Evolutionary conservation across 53 echinoderm and acorn worm species (phyloP).

Genomic region (Stichopus horrens): DNA sequence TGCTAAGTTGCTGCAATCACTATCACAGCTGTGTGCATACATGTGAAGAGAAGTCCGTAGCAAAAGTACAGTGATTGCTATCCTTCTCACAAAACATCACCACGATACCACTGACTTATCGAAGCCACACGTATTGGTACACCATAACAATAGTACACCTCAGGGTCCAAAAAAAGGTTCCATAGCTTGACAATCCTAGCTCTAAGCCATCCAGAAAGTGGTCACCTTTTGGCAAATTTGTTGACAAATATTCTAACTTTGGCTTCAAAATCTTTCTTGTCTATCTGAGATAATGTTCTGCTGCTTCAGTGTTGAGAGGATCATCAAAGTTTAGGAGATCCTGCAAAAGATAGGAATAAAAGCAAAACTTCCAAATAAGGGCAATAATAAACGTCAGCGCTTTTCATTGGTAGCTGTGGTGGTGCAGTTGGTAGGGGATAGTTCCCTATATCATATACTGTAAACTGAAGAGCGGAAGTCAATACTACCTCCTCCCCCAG

Average conservation of each 20-base stretch:
- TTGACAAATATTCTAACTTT: slow-evolving; percentile 82
- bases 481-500: no score
- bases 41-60: not conserved
- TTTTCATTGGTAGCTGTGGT: no score
- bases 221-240: slow-evolving; percentile 77
- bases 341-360: slow-evolving; percentile 43
- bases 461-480: no score
- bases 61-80: not conserved
- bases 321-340: slow-evolving; percentile 98
- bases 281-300: slow-evolving; percentile 89
- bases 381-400: not conserved
- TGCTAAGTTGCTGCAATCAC: not conserved
- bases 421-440: no score
- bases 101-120: not conserved
- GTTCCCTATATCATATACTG: no score
- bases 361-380: not conserved
- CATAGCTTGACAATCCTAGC: not conserved
- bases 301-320: slow-evolving; percentile 87
- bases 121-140: not conserved
- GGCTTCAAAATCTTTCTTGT: slow-evolving; percentile 84
- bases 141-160: not conserved
- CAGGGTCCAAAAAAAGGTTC: not conserved
- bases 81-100: not conserved
- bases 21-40: not conserved
- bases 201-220: not conserved